Evolutionary conservation across 2,113 vertebrate genomes (phyloP), one percentile per base, ranked within the genome.

Genomic region (Donacobius atricapilla): DNA sequence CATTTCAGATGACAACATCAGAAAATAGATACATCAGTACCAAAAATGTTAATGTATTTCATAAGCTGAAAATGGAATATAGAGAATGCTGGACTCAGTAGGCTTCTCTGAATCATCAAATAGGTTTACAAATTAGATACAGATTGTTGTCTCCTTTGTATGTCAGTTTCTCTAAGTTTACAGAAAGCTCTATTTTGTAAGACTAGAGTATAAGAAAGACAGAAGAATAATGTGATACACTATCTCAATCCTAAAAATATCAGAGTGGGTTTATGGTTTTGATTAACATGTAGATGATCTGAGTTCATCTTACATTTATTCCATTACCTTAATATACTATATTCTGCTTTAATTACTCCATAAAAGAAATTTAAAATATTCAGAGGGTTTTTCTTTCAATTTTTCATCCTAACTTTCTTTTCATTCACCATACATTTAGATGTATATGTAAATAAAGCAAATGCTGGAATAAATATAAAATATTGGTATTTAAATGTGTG

Each of bases 361-460:
- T 44, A 19, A 35, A 83, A 58, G 1, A 64, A 6, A 7, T n/a
- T n/a, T n/a, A 75, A 48, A 35, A 35, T 18, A 27, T 2, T 72
- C 39, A 63, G 30, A 25, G 30, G 0, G 2, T 6, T 61, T 83
- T 9, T 58, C 4, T 44, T 40, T n/a, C 4, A 5, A 23, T 37
- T 51, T 21, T 27, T 35, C 4, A 10, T 50, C 19, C 6, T 56
- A 45, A 5, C 11, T 68, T 71, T 72, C 3, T 93, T 85, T 91
- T 35, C 53, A 81, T 44, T 11, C 4, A 17, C 20, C 16, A 35
- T 72, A 33, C 33, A 18, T 68, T 85, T 58, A 39, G 53, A 40
- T 9, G 2, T 18, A 25, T 15, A 33, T 13, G 6, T 35, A 75
- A 80, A 50, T 40, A 70, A 56, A 83, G 3, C 2, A 75, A 83